Evolutionary conservation across 2,113 vertebrate genomes (phyloP).

Genomic region (Spea multiplicata): DNA sequence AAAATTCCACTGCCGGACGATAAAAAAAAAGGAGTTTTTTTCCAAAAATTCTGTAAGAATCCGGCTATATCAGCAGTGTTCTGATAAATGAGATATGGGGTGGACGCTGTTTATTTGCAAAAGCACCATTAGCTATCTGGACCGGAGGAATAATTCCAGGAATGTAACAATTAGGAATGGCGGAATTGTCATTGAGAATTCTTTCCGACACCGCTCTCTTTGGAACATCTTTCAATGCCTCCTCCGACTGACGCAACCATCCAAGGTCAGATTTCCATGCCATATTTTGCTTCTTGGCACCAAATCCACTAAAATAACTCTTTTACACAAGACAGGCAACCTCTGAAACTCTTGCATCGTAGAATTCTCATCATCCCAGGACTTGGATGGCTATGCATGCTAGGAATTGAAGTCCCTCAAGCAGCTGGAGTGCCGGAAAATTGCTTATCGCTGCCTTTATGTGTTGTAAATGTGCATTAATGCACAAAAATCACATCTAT

Average conservation of each 20-base stretch:
- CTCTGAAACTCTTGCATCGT: too few species aligned
- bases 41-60: background rate
- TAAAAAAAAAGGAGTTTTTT: background rate
- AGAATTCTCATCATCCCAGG: too few species aligned
- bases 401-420: too few species aligned
- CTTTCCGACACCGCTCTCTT: conserved; percentile 25
- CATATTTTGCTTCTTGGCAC: conserved; percentile 14
- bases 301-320: too few species aligned
- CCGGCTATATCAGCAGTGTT: conserved; percentile 1
- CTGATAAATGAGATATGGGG: background rate
- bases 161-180: conserved; percentile 30
- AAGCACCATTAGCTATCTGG: conserved; percentile 16
- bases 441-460: too few species aligned
- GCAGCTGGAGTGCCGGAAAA: too few species aligned
- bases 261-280: conserved; percentile 32
- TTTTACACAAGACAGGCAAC: too few species aligned
- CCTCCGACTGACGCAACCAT: conserved; percentile 20
- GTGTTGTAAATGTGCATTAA: too few species aligned
- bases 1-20: background rate
- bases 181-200: conserved; percentile 39
- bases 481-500: too few species aligned
- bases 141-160: conserved; percentile 10
- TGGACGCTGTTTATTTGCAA: conserved; percentile 4
- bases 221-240: conserved; percentile 20
- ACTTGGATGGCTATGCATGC: too few species aligned